Base-by-base conservation (phyloP, 2,888 invertebrate species). In the Apantesis nais region DNA sequence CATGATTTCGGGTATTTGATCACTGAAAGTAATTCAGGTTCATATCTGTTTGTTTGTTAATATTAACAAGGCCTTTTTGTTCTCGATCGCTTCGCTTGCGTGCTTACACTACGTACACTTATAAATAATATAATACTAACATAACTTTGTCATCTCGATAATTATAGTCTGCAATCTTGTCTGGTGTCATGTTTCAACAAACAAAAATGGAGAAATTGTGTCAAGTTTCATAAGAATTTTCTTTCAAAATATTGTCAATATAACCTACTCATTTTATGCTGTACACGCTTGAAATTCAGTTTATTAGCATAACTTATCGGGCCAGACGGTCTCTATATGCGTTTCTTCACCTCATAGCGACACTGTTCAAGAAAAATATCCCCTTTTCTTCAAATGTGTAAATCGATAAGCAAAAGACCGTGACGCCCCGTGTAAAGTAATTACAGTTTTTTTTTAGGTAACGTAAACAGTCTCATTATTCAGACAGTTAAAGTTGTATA, bases 301-400 rank as follows among this genome's bases (percentile, higher is more conserved):
- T 29, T 63, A 52, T 66, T 58, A 39, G 22, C 58, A 25, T 58
- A 55, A 66, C 39, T 25, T n/a, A 58, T 41, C 66, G 61, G n/a
- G 37, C 31, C 1, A 22, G 37, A 12, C 39, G 41, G 39, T 39
- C 29, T 66, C 29, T 12, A 31, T 16, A 39, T 66, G 29, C 58
- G 52, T 58, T 37, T 58, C 1, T 19, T 19, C 39, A 58, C 25
- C 39, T n/a, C 66, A 37, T 55, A 19, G 3, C 39, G 19, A 39
- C 22, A 37, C 39, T 29, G 29, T 41, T 22, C 52, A 52, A 37
- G n/a, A 65, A 14, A 37, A 44, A 31, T 2, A 52, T n/a, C 19
- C 12, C 19, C 25, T 19, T 44, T 16, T 64, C 19, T 31, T 29
- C 7, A 62, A 37, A 41, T 63, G 16, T 63, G 9, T 48, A 48